These are phyloP conservation scores for Bellardia pandia DNA, from an alignment of 2,888 invertebrate species.

Conservation along the genomic window DNA sequence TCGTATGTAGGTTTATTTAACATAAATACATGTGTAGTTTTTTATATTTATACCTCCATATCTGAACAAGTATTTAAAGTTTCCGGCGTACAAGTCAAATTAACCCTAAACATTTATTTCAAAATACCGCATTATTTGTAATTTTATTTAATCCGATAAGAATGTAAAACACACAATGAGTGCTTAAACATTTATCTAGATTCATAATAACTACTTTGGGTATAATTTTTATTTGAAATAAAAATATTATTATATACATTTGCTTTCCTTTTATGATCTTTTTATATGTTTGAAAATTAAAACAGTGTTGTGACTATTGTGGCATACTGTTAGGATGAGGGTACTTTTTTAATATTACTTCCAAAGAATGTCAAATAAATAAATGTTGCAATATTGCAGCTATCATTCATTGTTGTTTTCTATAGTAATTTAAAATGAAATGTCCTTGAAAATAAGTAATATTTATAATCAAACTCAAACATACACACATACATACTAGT, in stretches of 20 bases:
- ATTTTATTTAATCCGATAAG: background rate
- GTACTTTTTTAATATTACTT: background rate
- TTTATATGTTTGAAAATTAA: no score
- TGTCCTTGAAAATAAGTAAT: constrained; percentile 14
- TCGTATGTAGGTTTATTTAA: background rate
- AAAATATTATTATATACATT: no score
- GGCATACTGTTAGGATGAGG: background rate
- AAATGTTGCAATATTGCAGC: constrained; percentile 20
- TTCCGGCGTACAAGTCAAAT: constrained; percentile 2
- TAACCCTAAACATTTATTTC: background rate
- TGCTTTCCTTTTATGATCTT: no score
- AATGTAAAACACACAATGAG: background rate
- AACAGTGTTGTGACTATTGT: background rate
- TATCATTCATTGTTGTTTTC: background rate
- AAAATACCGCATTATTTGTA: background rate
- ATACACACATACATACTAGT: background rate
- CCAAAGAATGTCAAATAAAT: background rate
- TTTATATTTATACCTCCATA: background rate
- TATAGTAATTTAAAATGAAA: background rate
- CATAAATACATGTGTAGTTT: background rate
- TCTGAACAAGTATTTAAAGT: background rate
- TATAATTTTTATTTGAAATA: no score
- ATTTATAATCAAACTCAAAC: background rate
- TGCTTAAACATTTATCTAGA: no score
- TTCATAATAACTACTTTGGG: no score